Base-by-base conservation (phyloP, 92 coral and sea anemone genomes). In the Epizoanthus ramosus region DNA sequence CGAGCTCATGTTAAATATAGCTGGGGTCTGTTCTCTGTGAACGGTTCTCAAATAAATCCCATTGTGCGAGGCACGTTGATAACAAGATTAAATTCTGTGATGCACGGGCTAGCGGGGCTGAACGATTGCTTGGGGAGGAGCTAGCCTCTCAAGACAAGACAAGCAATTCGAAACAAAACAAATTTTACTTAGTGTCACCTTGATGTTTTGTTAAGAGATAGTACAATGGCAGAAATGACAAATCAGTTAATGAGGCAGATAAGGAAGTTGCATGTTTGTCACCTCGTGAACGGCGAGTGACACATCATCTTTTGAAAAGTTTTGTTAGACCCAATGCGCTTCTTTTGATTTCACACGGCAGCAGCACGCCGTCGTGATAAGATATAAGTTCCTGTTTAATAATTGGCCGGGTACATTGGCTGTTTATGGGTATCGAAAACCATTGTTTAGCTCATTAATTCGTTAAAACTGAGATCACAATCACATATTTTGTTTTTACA, bases 191-290 rank as follows among this genome's bases (percentile, higher is more conserved):
- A 75, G 80, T 93, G 98, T 93, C 95, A 89, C 54, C 83, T 85
- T 75, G 85, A 80, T 91, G 95, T 91, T 93, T 91, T 93, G 93
- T 91, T 87, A 91, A 91, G 89, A 86, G 89, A 93, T 88, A 88
- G 89, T 85, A 87, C 89, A 80, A 61, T 88, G 91, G 87, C 87
- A 88, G 72, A 65, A 81, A 82, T 87, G 98, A 91, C 98, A 89
- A 88, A 91, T 88, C 93, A 80, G 76, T 71, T 91, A 92, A 91
- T 91, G 89, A 87, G 91, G 73, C 69, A 80, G 92, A 89, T 74
- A 84, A 89, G 79, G 76, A 85, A 82, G 73, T 90, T 91, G 79
- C 79, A 81, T 80, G 87, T 80, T 79, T 86, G 94, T 89, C 98
- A 89, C 43, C 85, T 89, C 88, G 50, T 75, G 82, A 87, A 83